Evolutionary conservation across 2,113 vertebrate species (phyloP), one percentile per base, ranked within the genome.

Genomic region (Xyrauchen texanus): DNA sequence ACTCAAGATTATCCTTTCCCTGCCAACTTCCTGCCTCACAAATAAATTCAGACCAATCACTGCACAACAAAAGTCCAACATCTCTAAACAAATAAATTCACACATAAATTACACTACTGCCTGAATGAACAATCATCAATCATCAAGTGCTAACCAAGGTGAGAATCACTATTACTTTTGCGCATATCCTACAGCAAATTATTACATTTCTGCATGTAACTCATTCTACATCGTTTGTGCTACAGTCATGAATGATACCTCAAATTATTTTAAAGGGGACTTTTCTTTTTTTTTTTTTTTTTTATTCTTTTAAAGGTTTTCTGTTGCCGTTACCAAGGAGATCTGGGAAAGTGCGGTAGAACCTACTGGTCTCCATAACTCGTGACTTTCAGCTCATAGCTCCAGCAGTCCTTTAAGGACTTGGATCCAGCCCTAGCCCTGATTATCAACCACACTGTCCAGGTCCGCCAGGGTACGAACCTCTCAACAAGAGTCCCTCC

Each of bases 261-360:
- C 21, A 34, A 34, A 34, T 68, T 3, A 10, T 16, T 68, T 12
- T 5, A 68, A 68, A 49, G 71, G 55, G 67, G 49, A 34, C 21
- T n/a, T n/a, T n/a, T n/a, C n/a, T n/a, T n/a, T n/a, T n/a, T n/a
- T n/a, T n/a, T n/a, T n/a, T n/a, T n/a, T n/a, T n/a, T n/a, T n/a
- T n/a, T n/a, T n/a, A n/a, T n/a, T n/a, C n/a, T n/a, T 34, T 34
- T 34, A 34, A 34, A 34, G 21, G 21, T 34, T 34, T 34, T 34
- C 21, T 34, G 21, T 34, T 83, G 74, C 74, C 73, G 78, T 83
- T 73, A 64, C 78, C 60, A 78, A 68, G 82, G 71, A 84, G 76
- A 84, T 70, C 15, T 67, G 15, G 71, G 53, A 61, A 81, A 60
- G 6, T 60, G 52, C 3, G 0, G 51, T 49, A 49, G 47, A 76